Percentiles rank a stretch among this genome's conserved stretches.
Evolutionary conservation across 1,140 invertebrate genomes (phyloP).

Genomic region (Bombus superbus): DNA sequence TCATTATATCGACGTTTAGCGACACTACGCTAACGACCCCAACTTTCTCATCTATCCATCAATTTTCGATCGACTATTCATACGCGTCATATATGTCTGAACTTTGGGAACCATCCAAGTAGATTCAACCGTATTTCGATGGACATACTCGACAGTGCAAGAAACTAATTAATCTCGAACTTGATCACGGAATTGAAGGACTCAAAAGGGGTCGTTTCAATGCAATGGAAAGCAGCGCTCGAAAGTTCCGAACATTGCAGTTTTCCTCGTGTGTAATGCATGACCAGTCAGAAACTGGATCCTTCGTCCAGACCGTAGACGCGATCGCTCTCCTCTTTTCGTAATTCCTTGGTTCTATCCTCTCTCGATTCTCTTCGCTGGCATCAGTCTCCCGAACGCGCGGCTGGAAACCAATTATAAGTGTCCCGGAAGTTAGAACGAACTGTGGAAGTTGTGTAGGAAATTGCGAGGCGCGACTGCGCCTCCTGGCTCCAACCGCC

Average conservation of each 20-base stretch:
- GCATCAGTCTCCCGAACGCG: slow-evolving; percentile 3
- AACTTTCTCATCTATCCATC: background rate
- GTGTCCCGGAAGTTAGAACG: slow-evolving; percentile 74
- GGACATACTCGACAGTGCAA: background rate
- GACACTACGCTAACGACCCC: background rate
- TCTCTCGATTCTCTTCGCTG: background rate
- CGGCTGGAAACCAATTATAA: slow-evolving; percentile 76
- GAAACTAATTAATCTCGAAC: slow-evolving; percentile 24
- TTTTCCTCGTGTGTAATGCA: slow-evolving; percentile 34
- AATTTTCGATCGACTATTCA: background rate
- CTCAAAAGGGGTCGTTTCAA: background rate
- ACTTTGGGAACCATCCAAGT: background rate
- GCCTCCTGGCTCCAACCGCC: slow-evolving; percentile 22
- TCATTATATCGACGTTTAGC: background rate
- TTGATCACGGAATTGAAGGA: background rate
- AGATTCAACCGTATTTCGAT: background rate
- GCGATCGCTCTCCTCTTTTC: background rate
- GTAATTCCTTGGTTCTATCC: slow-evolving; percentile 43
- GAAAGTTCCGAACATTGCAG: background rate
- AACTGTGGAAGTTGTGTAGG: slow-evolving; percentile 68
- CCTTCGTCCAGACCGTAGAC: background rate
- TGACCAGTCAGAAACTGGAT: slow-evolving; percentile 4
- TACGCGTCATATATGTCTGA: no score
- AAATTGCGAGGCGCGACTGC: slow-evolving; percentile 61
- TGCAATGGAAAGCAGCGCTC: background rate